Base-by-base conservation (phyloP, 2,113 vertebrate species). In the Tachysurus vachellii region DNA sequence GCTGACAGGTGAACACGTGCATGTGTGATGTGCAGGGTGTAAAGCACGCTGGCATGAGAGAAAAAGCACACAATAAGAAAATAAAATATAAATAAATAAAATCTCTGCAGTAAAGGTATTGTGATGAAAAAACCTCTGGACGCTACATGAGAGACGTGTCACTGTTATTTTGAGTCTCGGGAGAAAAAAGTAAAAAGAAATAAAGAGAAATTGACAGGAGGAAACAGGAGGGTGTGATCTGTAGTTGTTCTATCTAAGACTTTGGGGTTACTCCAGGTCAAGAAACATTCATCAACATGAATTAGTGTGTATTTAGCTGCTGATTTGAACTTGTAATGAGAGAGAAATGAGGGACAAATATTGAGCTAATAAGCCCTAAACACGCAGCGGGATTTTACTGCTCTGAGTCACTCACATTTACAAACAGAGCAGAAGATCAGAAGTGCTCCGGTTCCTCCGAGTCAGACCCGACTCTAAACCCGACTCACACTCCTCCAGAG, bases 281-380 rank as follows among this genome's bases (percentile, higher is more conserved):
- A 71, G 17, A 71, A 71, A 19, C 36, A 10, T 42, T 42, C 68
- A 42, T 1, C 3, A 42, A 42, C 17, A 44, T 42, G 19, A 71
- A 17, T 19, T 9, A 42, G 31, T 4, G 21, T 1, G 13, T 12
- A 9, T 23, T 28, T 64, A 12, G 11, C 11, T 64, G 62, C n/a
- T 5, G 12, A 28, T 12, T 13, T 64, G 17, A 31, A 66, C 64
- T 31, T 28, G 11, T 66, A 66, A 66, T 66, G 64, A 5, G n/a
- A 31, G 64, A 12, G 61, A 66, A 66, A 66, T 66, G 64, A 85
- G 56, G 36, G 64, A 28, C 73, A 87, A 36, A 54, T 14, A 68
- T 28, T 36, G 21, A 77, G 71, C 42, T 75, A 79, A 80, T 57
- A 57, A 36, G 28, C 54, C 36, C 16, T 59, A 57, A 80, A 59